Evolutionary conservation across 2,888 invertebrate species (phyloP).

Genomic region (Oegoconia quadripuncta): DNA sequence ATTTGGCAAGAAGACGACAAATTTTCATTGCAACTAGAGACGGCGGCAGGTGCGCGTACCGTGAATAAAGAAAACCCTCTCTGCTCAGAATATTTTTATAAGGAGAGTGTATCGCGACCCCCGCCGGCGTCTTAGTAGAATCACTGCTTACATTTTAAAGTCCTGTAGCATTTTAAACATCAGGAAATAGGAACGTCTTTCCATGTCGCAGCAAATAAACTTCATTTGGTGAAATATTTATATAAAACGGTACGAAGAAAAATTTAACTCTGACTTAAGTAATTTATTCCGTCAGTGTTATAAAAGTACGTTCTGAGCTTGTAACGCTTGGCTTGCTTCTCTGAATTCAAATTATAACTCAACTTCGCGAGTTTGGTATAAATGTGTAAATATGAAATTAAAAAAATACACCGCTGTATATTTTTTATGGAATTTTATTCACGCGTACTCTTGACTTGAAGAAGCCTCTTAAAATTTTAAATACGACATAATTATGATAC

Average conservation of each 20-base stretch:
- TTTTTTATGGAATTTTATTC: no score
- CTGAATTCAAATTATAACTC: no score
- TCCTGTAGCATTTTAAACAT: constrained; percentile 40
- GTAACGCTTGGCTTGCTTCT: no score
- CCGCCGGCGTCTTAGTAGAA: constrained; percentile 25
- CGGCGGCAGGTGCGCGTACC: constrained; percentile 52
- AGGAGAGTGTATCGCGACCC: constrained; percentile 40
- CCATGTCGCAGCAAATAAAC: constrained; percentile 20
- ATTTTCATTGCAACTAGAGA: constrained; percentile 59
- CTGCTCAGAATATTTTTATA: constrained; percentile 54
- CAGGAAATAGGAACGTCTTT: constrained; percentile 26
- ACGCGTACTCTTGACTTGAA: no score
- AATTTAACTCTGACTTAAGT: not conserved
- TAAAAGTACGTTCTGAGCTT: not conserved
- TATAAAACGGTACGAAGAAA: not conserved
- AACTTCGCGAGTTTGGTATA: no score
- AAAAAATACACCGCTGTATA: no score
- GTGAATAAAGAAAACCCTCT: constrained; percentile 54
- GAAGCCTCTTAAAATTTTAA: no score
- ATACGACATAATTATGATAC: no score
- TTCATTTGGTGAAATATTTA: constrained; percentile 5
- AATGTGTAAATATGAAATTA: no score
- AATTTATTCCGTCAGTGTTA: not conserved
- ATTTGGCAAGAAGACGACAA: constrained; percentile 63
- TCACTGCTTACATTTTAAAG: constrained; percentile 50